phyloP scores from a whole-genome alignment of 2,113 vertebrate genomes.

The Oriolus oriolus region DNA sequence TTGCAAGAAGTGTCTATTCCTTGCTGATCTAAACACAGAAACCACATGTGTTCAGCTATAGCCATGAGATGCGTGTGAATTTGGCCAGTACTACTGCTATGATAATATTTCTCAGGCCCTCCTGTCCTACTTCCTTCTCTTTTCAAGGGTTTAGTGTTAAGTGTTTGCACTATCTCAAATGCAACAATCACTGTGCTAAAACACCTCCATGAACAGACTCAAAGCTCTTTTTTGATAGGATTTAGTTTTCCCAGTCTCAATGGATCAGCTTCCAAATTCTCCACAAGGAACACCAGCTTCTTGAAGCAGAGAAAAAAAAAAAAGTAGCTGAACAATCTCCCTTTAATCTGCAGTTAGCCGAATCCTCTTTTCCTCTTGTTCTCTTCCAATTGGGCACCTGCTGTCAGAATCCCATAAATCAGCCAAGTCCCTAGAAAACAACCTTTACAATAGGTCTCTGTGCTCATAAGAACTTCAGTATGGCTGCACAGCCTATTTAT shows the following conservation, averaged over 20 bases:
- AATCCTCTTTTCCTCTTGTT: constrained; percentile 28
- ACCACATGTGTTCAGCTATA: not conserved
- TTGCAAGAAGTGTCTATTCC: not conserved
- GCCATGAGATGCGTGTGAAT: not conserved
- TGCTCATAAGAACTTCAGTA: not conserved
- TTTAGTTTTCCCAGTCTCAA: not conserved
- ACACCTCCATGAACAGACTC: not conserved
- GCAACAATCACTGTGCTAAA: not conserved
- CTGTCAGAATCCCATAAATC: constrained; percentile 35
- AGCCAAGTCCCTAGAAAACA: not conserved
- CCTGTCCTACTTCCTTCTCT: not conserved
- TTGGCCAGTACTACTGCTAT: not conserved
- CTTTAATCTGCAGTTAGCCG: constrained; percentile 22
- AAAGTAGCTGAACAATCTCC: not conserved
- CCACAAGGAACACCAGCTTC: not conserved
- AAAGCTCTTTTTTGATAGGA: not conserved
- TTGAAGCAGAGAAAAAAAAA: not conserved
- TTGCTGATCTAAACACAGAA: not conserved
- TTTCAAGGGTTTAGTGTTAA: not conserved
- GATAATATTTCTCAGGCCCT: not conserved
- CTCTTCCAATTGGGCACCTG: not conserved
- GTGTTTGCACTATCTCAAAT: not conserved
- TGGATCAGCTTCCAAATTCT: not conserved
- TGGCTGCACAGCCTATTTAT: not conserved
- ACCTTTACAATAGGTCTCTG: not conserved